Evolutionary conservation across 2,113 vertebrate genomes (phyloP).

Genomic region (Psammodynastes pulverulentus): DNA sequence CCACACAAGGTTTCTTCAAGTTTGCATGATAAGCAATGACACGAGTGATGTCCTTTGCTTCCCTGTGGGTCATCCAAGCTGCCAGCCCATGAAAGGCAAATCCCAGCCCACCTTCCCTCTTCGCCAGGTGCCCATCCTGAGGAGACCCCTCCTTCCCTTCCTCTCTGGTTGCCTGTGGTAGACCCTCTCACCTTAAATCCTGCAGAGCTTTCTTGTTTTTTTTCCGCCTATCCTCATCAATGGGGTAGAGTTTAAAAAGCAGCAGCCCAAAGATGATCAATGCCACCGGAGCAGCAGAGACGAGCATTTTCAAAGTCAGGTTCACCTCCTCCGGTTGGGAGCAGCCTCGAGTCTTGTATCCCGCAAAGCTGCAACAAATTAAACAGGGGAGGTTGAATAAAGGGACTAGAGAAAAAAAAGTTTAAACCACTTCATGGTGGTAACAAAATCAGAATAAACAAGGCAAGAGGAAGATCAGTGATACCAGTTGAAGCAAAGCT

Average conservation of each 20-base stretch:
- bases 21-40: neutral
- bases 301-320: slow-evolving; percentile 86
- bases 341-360: slow-evolving; percentile 81
- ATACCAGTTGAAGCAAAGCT: neutral
- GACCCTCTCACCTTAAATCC: slow-evolving; percentile 71
- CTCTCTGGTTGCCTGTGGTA: too few species aligned
- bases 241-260: slow-evolving; percentile 88
- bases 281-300: slow-evolving; percentile 78
- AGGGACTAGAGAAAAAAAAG: fast-evolving
- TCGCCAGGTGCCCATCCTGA: neutral
- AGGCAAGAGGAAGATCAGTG: neutral
- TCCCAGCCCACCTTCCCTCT: too few species aligned
- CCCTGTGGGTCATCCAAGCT: neutral
- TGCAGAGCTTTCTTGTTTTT: slow-evolving; percentile 84
- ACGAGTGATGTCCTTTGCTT: neutral
- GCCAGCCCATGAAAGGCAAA: neutral
- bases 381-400: too few species aligned
- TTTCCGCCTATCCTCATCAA: slow-evolving; percentile 79
- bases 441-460: neutral
- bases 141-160: too few species aligned
- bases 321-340: slow-evolving; percentile 77
- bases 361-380: slow-evolving; percentile 78
- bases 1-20: neutral
- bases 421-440: neutral
- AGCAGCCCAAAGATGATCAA: slow-evolving; percentile 84